A percentile compares a stretch with the other conserved stretches of the same genome.
These are phyloP conservation scores for Enteromius thamalakanensis DNA, from an alignment of 2,797 vertebrate genomes.

Conservation along the genomic window DNA sequence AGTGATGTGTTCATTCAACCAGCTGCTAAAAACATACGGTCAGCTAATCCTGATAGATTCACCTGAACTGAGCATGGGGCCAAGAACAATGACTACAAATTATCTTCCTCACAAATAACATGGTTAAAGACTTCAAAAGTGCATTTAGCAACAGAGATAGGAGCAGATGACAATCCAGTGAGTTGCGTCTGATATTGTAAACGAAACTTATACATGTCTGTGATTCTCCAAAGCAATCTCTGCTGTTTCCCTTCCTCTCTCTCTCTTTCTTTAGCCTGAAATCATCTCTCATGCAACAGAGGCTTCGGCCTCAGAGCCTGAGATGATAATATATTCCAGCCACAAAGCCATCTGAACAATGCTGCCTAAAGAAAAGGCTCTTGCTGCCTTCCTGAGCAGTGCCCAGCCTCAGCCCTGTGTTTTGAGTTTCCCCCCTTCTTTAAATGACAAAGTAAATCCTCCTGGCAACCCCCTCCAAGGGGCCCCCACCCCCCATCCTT, in stretches of 20 bases:
- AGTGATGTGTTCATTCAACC: conserved; percentile 36
- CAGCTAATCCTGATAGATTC: conserved; percentile 33
- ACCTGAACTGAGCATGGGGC: conserved; percentile 28
- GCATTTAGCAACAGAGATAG: conserved; percentile 29
- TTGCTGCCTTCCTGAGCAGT: conserved; percentile 54
- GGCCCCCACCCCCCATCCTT: conserved; percentile 50
- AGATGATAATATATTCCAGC: conserved; percentile 65
- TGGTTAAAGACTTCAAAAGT: conserved; percentile 40
- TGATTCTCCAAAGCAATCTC: conserved; percentile 43
- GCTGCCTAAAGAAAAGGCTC: conserved; percentile 52
- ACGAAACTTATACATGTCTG: conserved; percentile 29
- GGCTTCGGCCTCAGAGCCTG: conserved; percentile 38
- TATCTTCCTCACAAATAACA: conserved; percentile 24
- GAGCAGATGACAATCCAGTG: conserved; percentile 32
- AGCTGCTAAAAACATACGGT: conserved; percentile 35
- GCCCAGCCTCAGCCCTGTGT: conserved; percentile 50
- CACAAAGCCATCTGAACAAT: conserved; percentile 64
- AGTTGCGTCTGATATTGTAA: conserved; percentile 46
- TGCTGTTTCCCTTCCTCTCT: neutral
- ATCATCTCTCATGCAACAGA: conserved; percentile 55
- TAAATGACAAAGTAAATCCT: conserved; percentile 68
- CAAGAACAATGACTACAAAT: conserved; percentile 22
- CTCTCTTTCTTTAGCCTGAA: conserved; percentile 17
- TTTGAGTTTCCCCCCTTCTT: conserved; percentile 61
- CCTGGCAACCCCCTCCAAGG: conserved; percentile 54